Conservation (phyloP, 1,140 invertebrate species). For the Drosophila kurseongensis region DNA sequence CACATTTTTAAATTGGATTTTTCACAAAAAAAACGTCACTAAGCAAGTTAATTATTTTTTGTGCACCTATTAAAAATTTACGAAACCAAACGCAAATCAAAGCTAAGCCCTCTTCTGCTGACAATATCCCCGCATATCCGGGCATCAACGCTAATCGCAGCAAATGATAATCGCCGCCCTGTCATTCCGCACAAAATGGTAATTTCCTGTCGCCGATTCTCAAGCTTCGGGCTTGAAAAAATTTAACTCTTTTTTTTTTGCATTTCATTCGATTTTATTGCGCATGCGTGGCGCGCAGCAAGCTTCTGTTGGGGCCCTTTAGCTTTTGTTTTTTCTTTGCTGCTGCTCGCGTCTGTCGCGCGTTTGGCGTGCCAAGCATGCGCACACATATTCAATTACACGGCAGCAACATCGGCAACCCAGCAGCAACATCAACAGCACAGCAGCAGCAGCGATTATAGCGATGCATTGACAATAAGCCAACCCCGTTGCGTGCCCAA, state of each 20-base stretch:
- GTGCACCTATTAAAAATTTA: not conserved
- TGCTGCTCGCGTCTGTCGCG: constrained; percentile 64
- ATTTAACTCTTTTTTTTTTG: constrained; percentile 37
- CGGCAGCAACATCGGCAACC: constrained; percentile 24
- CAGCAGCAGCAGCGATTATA: constrained; percentile 37
- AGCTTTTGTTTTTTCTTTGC: constrained; percentile 3
- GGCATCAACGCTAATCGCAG: constrained; percentile 35
- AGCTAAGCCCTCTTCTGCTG: not conserved
- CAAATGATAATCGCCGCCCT: constrained; percentile 40
- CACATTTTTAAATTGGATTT: too few relatives aligned
- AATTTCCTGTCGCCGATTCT: constrained; percentile 48
- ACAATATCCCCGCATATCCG: constrained; percentile 29
- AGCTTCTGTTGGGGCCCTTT: constrained; percentile 32
- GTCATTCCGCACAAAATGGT: constrained; percentile 48
- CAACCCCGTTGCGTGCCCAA: constrained; percentile 63
- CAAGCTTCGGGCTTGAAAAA: constrained; percentile 24
- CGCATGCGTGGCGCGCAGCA: constrained; percentile 45
- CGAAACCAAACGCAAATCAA: constrained; percentile 15
- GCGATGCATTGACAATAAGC: constrained; percentile 71
- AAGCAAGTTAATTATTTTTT: not conserved
- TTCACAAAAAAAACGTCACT: too few relatives aligned
- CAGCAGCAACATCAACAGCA: constrained; percentile 9
- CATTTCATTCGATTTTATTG: constrained; percentile 40
- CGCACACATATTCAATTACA: constrained; percentile 79
- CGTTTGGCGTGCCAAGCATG: constrained; percentile 71